A percentile compares a stretch with the other conserved stretches of the same genome.
Evolutionary conservation across 1,140 invertebrate genomes (phyloP).

Genomic region (Chionoecetes opilio): DNA sequence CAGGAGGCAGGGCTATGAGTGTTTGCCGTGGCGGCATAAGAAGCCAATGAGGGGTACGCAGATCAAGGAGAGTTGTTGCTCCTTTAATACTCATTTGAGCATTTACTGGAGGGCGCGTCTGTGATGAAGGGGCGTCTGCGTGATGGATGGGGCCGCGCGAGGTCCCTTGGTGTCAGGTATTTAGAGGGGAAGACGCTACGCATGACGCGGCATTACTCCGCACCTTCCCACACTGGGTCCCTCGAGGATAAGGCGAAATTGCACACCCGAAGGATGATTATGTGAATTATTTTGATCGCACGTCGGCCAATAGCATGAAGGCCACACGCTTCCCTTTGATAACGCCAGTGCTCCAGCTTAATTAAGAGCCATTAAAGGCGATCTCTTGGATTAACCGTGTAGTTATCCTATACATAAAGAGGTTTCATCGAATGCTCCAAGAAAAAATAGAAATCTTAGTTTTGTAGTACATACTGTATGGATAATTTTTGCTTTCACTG

Average conservation of each 20-base stretch:
- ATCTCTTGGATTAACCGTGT: neutral
- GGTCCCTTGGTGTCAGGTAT: slow-evolving; percentile 9
- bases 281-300: slow-evolving; percentile 10
- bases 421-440: too few species aligned
- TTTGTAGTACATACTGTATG: too few species aligned
- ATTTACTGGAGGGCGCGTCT: neutral
- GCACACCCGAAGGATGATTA: neutral
- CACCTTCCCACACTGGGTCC: neutral
- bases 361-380: neutral
- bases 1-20: neutral
- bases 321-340: neutral
- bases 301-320: neutral
- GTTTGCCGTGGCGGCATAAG: neutral
- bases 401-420: too few species aligned
- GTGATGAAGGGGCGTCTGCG: neutral
- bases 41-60: neutral
- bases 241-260: neutral
- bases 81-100: neutral
- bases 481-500: too few species aligned
- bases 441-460: too few species aligned
- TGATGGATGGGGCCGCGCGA: neutral
- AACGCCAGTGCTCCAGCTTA: neutral
- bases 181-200: neutral
- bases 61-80: neutral
- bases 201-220: neutral